Evolutionary conservation across 2,888 invertebrate species (phyloP).

Genomic region (Latrodectus hesperus): DNA sequence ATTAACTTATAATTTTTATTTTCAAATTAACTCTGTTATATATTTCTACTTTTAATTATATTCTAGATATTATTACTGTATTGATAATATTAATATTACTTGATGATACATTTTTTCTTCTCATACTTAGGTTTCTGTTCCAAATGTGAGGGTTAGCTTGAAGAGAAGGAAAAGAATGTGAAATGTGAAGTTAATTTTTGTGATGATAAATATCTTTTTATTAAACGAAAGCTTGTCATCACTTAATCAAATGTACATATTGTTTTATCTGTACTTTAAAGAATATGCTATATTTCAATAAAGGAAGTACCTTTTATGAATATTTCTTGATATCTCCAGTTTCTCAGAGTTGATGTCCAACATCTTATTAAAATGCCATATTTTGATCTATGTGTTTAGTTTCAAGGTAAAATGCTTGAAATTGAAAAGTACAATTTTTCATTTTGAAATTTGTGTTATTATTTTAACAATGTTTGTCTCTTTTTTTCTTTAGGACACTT

Average conservation of each 20-base stretch:
- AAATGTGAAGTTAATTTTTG: neutral
- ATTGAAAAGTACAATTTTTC: too few relatives aligned
- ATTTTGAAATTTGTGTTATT: too few relatives aligned
- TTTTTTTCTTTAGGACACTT: too few relatives aligned
- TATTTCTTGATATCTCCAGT: neutral
- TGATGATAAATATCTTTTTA: too few relatives aligned
- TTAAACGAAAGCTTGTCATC: too few relatives aligned
- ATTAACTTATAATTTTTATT: neutral
- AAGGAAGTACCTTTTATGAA: neutral
- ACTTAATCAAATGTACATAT: too few relatives aligned
- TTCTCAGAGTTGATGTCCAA: neutral
- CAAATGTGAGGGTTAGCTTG: constrained; percentile 60
- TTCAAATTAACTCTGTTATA: neutral
- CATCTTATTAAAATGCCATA: too few relatives aligned
- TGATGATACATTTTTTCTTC: constrained; percentile 9
- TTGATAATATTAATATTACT: neutral
- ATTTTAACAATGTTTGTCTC: too few relatives aligned
- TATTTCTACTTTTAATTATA: neutral
- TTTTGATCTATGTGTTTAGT: too few relatives aligned
- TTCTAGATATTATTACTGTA: neutral
- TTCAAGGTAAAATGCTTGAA: too few relatives aligned
- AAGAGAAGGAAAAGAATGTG: constrained; percentile 49
- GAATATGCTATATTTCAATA: neutral
- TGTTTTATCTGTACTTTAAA: too few relatives aligned
- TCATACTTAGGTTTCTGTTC: constrained; percentile 52